Evolutionary conservation across 2,888 invertebrate genomes (phyloP).

Genomic region (Drosophila villosipedis): DNA sequence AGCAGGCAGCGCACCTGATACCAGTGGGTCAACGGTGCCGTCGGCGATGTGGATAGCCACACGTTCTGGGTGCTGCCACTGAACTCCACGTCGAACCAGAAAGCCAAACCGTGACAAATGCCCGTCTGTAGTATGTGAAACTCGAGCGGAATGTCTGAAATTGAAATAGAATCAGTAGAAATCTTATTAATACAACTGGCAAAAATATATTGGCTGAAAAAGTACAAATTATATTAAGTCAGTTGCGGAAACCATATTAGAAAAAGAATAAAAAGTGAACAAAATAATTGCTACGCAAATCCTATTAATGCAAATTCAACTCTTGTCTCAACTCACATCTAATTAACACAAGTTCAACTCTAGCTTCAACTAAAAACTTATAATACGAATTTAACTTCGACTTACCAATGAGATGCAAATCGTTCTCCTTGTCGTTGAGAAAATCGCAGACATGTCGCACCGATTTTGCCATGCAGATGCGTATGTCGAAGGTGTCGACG

Average conservation of each 20-base stretch:
- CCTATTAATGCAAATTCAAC: neutral
- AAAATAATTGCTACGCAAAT: neutral
- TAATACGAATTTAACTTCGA: neutral
- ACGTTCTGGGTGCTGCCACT: slow-evolving; percentile 95
- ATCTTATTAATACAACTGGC: neutral
- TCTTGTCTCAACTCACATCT: neutral
- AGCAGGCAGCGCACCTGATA: slow-evolving; percentile 98
- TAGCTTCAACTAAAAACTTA: slow-evolving; percentile 43
- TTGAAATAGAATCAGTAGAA: neutral
- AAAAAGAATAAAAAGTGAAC: no score
- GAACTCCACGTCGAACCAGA: slow-evolving; percentile 99
- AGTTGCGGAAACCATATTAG: neutral
- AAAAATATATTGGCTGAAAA: slow-evolving; percentile 43
- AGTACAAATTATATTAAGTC: neutral
- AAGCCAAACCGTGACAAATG: slow-evolving; percentile 98
- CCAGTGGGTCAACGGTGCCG: slow-evolving; percentile 99
- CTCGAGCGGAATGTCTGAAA: slow-evolving; percentile 94
- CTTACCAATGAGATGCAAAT: slow-evolving; percentile 93
- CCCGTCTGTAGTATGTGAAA: slow-evolving; percentile 97
- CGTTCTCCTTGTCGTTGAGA: slow-evolving; percentile 95
- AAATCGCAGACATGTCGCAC: slow-evolving; percentile 97
- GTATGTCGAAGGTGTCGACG: slow-evolving; percentile 98
- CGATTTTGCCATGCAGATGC: slow-evolving; percentile 98
- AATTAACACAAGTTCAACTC: neutral
- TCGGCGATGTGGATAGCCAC: slow-evolving; percentile 99